Conservation (phyloP, 2,113 vertebrate genomes). For the Aythya baeri region DNA sequence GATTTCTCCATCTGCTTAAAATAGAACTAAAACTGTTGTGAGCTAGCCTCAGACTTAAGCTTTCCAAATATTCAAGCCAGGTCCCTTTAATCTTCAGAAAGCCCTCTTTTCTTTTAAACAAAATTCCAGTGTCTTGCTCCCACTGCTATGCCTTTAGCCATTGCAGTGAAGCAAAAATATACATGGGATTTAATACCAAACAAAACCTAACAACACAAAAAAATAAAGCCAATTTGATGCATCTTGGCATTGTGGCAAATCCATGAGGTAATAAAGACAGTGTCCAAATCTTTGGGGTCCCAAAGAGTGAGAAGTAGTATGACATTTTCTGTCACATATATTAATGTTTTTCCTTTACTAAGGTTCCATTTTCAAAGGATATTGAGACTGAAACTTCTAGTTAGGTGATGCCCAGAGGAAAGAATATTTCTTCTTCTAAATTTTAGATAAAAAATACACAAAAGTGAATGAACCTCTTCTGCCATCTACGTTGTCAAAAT, state of each 20-base stretch:
- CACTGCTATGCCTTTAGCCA: neutral
- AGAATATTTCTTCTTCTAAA: neutral
- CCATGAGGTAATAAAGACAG: neutral
- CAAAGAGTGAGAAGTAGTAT: neutral
- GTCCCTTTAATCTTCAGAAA: conserved; percentile 19
- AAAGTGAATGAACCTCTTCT: neutral
- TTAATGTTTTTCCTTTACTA: neutral
- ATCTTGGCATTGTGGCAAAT: neutral
- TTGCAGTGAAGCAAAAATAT: neutral
- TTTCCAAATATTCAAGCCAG: conserved; percentile 46
- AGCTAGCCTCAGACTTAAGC: conserved; percentile 19
- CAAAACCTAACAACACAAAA: neutral
- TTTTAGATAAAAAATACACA: neutral
- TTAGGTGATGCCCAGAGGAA: neutral
- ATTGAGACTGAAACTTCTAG: neutral
- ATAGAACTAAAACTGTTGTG: conserved; percentile 25
- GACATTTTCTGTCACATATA: neutral
- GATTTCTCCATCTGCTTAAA: conserved; percentile 67
- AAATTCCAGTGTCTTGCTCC: neutral
- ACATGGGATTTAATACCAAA: neutral
- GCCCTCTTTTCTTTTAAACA: neutral
- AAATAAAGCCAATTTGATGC: neutral
- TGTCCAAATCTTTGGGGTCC: neutral
- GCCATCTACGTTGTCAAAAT: neutral
- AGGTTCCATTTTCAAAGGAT: neutral